A percentile compares a stretch with the other conserved stretches of the same genome.
Conservation (phyloP, 2,113 vertebrate species). For the Labrus mixtus region DNA sequence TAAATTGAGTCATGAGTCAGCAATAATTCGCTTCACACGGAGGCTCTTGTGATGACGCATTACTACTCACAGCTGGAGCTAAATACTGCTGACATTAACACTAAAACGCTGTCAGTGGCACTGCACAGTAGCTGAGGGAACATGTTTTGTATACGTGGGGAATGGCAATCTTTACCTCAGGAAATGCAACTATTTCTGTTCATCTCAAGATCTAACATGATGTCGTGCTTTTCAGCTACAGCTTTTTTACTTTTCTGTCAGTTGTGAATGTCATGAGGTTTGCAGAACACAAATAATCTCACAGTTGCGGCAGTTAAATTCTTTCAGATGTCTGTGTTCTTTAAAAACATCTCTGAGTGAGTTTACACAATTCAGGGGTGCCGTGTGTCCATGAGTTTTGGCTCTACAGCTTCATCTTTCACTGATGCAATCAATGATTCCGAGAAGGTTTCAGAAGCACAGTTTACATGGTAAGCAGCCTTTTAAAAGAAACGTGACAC, state of each 20-base stretch:
- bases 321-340: constrained; percentile 7
- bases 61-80: constrained; percentile 17
- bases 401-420: constrained; percentile 21
- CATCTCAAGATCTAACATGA: constrained; percentile 6
- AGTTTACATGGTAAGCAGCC: constrained; percentile 29
- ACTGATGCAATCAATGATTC: constrained; percentile 42
- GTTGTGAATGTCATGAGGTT: constrained; percentile 14
- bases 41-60: constrained; percentile 9
- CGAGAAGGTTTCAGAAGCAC: constrained; percentile 19
- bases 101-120: constrained; percentile 3
- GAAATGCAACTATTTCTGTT: background rate
- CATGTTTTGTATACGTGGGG: background rate
- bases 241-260: background rate
- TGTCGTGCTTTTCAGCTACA: background rate
- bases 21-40: background rate
- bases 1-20: background rate
- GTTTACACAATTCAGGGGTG: background rate
- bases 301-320: constrained; percentile 13
- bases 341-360: background rate
- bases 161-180: background rate
- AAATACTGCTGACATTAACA: constrained; percentile 29
- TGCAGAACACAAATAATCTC: constrained; percentile 3
- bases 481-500: constrained; percentile 30
- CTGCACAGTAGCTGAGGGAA: background rate
- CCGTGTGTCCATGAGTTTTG: background rate